Evolutionary conservation across 2,888 invertebrate genomes (phyloP).

Genomic region (Tipula lateralis): DNA sequence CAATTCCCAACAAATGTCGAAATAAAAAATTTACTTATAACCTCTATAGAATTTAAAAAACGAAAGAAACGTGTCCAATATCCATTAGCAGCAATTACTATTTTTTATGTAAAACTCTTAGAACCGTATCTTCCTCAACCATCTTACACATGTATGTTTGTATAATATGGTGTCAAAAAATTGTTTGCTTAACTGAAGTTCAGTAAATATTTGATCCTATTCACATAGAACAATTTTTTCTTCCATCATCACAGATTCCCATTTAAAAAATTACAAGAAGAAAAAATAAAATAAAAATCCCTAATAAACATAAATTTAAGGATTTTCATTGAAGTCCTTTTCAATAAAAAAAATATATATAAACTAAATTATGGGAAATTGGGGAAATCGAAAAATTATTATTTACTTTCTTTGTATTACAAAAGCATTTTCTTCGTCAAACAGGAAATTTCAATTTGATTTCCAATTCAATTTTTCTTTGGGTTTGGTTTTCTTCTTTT

Average conservation of each 20-base stretch:
- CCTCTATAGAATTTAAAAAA: too few relatives aligned
- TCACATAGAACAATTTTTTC: not conserved
- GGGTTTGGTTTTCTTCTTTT: not conserved
- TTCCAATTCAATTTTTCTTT: not conserved
- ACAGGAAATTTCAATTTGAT: not conserved
- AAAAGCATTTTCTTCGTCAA: not conserved
- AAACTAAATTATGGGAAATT: too few relatives aligned
- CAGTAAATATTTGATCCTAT: not conserved
- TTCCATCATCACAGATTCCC: not conserved
- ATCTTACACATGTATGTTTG: not conserved
- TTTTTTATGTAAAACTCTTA: not conserved
- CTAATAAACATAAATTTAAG: not conserved
- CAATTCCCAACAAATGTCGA: too few relatives aligned
- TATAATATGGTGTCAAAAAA: not conserved
- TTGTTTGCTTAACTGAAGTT: not conserved
- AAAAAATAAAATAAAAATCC: not conserved
- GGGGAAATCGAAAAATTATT: not conserved
- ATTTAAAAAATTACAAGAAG: not conserved
- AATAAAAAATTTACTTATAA: too few relatives aligned
- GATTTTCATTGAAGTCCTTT: slow-evolving; percentile 11
- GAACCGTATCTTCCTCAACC: not conserved
- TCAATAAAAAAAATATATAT: too few relatives aligned
- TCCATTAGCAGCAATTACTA: not conserved
- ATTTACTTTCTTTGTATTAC: not conserved
- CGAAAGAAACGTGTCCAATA: too few relatives aligned